phyloP scores from a whole-genome alignment of 2,888 invertebrate species.

The Eulithis prunata region DNA sequence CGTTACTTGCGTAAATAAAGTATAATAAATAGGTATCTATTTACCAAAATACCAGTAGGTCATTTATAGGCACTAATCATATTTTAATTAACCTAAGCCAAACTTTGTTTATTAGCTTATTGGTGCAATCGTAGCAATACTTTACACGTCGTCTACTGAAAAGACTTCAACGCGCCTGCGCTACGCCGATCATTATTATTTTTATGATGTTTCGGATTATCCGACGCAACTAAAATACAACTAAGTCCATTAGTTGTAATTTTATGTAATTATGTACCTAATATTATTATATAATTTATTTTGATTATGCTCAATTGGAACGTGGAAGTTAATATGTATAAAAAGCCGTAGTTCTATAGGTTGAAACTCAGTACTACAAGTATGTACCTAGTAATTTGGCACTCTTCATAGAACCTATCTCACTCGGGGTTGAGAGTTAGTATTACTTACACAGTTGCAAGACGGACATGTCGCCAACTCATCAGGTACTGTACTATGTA shows the following conservation, averaged over 20 bases:
- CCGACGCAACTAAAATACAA: too few relatives aligned
- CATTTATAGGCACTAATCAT: neutral
- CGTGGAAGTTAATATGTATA: too few relatives aligned
- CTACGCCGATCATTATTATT: constrained; percentile 11
- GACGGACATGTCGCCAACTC: neutral
- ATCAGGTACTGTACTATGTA: neutral
- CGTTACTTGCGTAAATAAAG: too few relatives aligned
- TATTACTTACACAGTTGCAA: constrained; percentile 17
- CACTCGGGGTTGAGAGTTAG: constrained; percentile 20
- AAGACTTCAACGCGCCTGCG: constrained; percentile 58
- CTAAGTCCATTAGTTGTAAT: too few relatives aligned
- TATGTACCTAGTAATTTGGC: constrained; percentile 15
- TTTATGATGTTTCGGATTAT: neutral
- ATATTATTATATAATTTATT: too few relatives aligned
- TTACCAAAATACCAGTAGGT: neutral
- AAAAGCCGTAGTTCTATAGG: too few relatives aligned
- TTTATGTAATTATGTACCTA: too few relatives aligned
- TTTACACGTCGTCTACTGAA: constrained; percentile 30
- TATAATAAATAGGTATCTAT: neutral
- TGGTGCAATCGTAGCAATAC: neutral
- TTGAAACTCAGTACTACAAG: neutral
- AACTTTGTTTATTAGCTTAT: too few relatives aligned
- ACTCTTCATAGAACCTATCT: constrained; percentile 24
- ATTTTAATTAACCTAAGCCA: too few relatives aligned
- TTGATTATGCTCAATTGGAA: too few relatives aligned